Percentiles rank a stretch among this genome's conserved stretches.
Conservation (phyloP, 2,113 vertebrate genomes). For the Cricetomys ansorgei region DNA sequence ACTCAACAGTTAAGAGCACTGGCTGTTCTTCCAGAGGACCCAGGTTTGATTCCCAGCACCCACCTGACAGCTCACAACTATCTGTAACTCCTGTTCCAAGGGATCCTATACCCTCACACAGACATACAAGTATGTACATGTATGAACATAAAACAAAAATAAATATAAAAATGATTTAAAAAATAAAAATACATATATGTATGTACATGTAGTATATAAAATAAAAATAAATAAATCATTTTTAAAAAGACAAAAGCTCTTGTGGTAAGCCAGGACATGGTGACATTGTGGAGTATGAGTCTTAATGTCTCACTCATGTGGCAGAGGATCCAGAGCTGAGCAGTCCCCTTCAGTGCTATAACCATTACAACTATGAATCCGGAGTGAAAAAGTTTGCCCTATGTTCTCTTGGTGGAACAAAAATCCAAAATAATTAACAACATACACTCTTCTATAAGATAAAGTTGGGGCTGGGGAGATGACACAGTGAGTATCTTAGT, state of each 20-base stretch:
- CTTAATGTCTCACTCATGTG: slow-evolving; percentile 14
- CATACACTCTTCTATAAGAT: slow-evolving; percentile 44
- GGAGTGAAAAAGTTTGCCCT: slow-evolving; percentile 11
- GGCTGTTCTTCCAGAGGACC: neutral
- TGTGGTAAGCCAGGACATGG: neutral
- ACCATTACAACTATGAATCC: neutral
- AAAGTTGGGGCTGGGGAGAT: neutral
- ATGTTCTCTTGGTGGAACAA: slow-evolving; percentile 16
- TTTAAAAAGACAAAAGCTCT: slow-evolving; percentile 10
- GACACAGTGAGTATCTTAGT: neutral
- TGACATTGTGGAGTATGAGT: neutral
- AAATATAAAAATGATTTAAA: too few relatives aligned
- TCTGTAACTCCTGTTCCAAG: neutral
- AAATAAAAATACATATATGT: too few relatives aligned
- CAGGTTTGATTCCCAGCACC: neutral
- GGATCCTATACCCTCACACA: neutral
- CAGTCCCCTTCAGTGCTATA: slow-evolving; percentile 38
- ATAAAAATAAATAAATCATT: neutral
- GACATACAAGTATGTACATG: too few relatives aligned
- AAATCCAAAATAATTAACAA: slow-evolving; percentile 10
- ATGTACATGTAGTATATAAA: too few relatives aligned
- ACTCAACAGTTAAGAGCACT: neutral
- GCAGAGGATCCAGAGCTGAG: neutral
- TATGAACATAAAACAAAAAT: neutral
- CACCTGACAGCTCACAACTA: neutral